Evolutionary conservation across 2,113 vertebrate genomes (phyloP).

Genomic region (Rousettus leschenaultii): DNA sequence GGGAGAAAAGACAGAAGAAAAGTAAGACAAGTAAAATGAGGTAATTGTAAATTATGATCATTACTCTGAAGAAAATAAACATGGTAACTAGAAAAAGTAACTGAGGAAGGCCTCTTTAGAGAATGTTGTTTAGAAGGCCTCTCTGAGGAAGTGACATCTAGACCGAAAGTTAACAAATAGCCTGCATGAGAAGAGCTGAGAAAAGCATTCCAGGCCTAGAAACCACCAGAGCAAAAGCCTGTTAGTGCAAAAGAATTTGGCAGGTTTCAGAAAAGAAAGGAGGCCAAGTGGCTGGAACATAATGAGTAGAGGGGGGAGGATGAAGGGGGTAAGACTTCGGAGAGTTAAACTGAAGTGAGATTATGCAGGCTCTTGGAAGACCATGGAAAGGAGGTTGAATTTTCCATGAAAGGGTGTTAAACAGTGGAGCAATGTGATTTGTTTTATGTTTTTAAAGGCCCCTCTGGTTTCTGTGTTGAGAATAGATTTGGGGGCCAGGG

Average conservation of each 20-base stretch:
- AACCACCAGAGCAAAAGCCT: neutral
- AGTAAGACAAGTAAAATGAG: neutral
- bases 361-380: neutral
- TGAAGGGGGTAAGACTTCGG: neutral
- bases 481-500: neutral
- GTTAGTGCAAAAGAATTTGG: neutral
- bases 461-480: neutral
- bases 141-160: conserved; percentile 26
- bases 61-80: neutral
- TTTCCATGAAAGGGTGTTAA: neutral
- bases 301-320: neutral
- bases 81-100: neutral
- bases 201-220: conserved; percentile 20
- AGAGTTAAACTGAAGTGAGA: neutral
- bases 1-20: neutral
- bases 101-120: neutral
- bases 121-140: neutral
- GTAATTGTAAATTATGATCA: neutral
- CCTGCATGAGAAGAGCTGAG: neutral
- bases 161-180: neutral
- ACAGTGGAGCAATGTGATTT: neutral
- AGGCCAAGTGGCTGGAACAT: neutral
- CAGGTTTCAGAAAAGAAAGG: neutral
- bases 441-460: neutral
- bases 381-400: neutral